A percentile compares a stretch with the other conserved stretches of the same genome.
These are phyloP conservation scores for Volucella inanis DNA, from an alignment of 2,888 invertebrate species.

Conservation along the genomic window DNA sequence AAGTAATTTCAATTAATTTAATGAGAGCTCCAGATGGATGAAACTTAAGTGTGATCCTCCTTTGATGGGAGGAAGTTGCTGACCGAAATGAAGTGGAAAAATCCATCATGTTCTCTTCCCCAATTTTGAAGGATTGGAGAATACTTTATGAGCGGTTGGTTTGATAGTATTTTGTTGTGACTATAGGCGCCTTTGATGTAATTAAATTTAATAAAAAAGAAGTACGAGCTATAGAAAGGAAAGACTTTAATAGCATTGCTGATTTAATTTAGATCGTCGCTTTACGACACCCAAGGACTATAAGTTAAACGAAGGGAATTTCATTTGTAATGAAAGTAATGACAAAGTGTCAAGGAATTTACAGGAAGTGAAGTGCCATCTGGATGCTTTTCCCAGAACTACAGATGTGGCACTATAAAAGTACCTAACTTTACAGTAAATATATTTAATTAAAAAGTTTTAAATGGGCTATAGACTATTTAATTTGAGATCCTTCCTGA, in stretches of 20 bases:
- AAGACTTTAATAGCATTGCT: not conserved
- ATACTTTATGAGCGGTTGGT: conserved; percentile 57
- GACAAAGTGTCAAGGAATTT: too few relatives aligned
- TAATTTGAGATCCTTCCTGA: too few relatives aligned
- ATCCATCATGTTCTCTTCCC: conserved; percentile 9
- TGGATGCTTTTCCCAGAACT: too few relatives aligned
- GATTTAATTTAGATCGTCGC: conserved; percentile 1
- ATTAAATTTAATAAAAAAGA: conserved; percentile 13
- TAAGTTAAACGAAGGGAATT: too few relatives aligned
- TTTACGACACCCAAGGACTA: too few relatives aligned
- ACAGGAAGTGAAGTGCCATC: too few relatives aligned
- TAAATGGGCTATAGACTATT: too few relatives aligned
- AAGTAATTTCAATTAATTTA: conserved; percentile 73
- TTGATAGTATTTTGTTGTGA: conserved; percentile 41
- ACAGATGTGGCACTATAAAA: too few relatives aligned
- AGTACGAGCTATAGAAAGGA: too few relatives aligned
- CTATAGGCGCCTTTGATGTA: conserved; percentile 17
- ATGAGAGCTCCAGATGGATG: conserved; percentile 69
- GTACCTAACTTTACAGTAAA: too few relatives aligned
- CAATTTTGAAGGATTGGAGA: conserved; percentile 12
- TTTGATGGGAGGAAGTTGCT: conserved; percentile 39
- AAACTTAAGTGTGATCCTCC: conserved; percentile 54
- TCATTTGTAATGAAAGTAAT: too few relatives aligned
- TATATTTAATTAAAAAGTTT: too few relatives aligned
- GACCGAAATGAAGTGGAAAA: conserved; percentile 68